Base-by-base conservation (phyloP, 2,888 invertebrate species). In the Plebejus melissa region DNA sequence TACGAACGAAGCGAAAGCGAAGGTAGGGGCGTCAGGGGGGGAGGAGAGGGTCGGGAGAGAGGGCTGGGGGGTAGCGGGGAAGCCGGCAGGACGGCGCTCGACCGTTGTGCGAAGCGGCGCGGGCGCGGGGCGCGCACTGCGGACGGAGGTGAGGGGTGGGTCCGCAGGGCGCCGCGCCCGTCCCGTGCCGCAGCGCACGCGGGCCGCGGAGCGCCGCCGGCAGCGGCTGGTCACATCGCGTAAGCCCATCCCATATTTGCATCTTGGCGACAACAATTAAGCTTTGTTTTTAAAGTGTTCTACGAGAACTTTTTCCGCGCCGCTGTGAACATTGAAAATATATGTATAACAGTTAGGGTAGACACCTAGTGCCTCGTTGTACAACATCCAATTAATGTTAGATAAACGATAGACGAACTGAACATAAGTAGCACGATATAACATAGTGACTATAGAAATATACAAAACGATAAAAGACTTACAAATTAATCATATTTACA, bases 221-320 rank as follows among this genome's bases (percentile, higher is more conserved):
- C 95, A 94, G 94, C 94, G 94, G 93, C 93, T 95, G 95, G 95
- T 95, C 94, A 94, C 95, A 95, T 95, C 94, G 95, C 95, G 95
- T 94, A 94, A 95, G 95, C 95, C 95, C 95, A 95, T 95, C 95
- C 95, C 95, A 94, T 94, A 81, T 88, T 93, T 90, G 88, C 91
- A 90, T 90, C 78, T 86, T 92, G 89, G 89, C 93, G 92, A 93
- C 93, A 93, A 93, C 93, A 93, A 93, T 93, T 93, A 93, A 93
- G 93, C 93, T 93, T 91, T 91, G 92, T 92, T 91, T 89, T 85
- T 81, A 83, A 81, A 81, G 82, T 78, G 79, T 83, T 88, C 86
- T 85, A 83, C 79, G 86, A 87, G 88, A 89, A 88, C 87, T 82
- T 65, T 65, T 85, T 88, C 88, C 90, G 88, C 89, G 90, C 88